Base-by-base conservation (phyloP, 2,888 invertebrate genomes). In the Acanthosepion esculentum region DNA sequence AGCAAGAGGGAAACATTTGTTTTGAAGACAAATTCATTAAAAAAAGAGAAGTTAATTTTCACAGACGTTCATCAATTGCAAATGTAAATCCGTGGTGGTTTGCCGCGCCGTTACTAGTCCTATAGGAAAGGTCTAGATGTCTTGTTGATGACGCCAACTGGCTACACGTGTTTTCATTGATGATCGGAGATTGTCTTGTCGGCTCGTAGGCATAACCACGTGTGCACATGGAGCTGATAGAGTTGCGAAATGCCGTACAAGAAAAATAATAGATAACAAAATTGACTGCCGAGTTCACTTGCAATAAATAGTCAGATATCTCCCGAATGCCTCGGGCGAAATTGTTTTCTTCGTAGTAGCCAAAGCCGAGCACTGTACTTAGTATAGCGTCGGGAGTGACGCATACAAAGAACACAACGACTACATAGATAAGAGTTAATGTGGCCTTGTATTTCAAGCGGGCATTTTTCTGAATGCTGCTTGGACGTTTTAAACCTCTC, bases 371-470 rank as follows among this genome's bases (percentile, higher is more conserved):
- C 94, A 96, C 95, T 26, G 95, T 95, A 10, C 96, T 96, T 95
- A 96, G 95, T 94, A 96, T 95, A 92, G 96, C 96, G 94, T 96
- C 96, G 0, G 96, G 96, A 41, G 95, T 96, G 94, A 96, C 95
- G 95, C 96, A 96, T 53, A 96, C 93, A 33, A 96, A 94, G 95
- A 96, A 96, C 91, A 96, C 95, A n/a, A 96, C 78, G n/a, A 96
- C 96, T 48, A 96, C 96, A 53, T 96, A 95, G 94, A 96, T 95
- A n/a, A 96, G 95, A 96, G 96, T 96, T 23, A 96, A 91, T 7
- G 96, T 96, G 29, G 96, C 96, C 53, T 96, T 95, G 94, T 96
- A 96, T 92, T 96, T 95, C n/a, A 95, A 95, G 23, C 95, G 95
- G 94, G 95, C 94, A 93, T 95, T 95, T 92, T 95, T 94, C 48